Percentiles rank a stretch among this genome's conserved stretches.
These are phyloP conservation scores for Cyphomyrmex costatus DNA, from an alignment of 1,140 invertebrate species.

Conservation along the genomic window DNA sequence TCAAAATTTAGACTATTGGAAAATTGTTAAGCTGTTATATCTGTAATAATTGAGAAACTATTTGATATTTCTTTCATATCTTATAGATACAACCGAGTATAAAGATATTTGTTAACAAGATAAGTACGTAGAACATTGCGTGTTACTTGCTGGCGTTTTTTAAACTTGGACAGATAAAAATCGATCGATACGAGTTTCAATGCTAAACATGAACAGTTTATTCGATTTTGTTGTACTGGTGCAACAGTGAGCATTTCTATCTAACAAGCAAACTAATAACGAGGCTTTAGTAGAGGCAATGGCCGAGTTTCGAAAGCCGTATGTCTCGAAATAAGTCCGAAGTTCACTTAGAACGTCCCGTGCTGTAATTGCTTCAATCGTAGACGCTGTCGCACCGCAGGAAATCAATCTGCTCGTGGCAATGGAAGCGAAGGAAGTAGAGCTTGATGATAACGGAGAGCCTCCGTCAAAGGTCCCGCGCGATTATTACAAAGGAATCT, in stretches of 20 bases:
- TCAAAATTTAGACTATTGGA: background rate
- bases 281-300: slow-evolving; percentile 23
- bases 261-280: slow-evolving; percentile 38
- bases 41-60: background rate
- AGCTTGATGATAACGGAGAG: slow-evolving; percentile 68
- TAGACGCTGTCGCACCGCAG: slow-evolving; percentile 42
- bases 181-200: background rate
- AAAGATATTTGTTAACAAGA: background rate
- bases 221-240: background rate
- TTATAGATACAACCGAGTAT: background rate
- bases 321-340: slow-evolving; percentile 44
- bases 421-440: slow-evolving; percentile 56
- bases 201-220: background rate
- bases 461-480: slow-evolving; percentile 67
- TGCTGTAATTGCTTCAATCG: slow-evolving; percentile 63
- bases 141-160: background rate
- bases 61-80: background rate
- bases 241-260: background rate
- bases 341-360: slow-evolving; percentile 15
- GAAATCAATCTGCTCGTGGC: slow-evolving; percentile 49
- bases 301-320: slow-evolving; percentile 38
- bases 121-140: background rate
- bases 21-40: background rate
- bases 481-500: slow-evolving; percentile 73
- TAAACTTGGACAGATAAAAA: background rate